Evolutionary conservation across 2,113 vertebrate genomes (phyloP).

Genomic region (Zosterops hypoxanthus): DNA sequence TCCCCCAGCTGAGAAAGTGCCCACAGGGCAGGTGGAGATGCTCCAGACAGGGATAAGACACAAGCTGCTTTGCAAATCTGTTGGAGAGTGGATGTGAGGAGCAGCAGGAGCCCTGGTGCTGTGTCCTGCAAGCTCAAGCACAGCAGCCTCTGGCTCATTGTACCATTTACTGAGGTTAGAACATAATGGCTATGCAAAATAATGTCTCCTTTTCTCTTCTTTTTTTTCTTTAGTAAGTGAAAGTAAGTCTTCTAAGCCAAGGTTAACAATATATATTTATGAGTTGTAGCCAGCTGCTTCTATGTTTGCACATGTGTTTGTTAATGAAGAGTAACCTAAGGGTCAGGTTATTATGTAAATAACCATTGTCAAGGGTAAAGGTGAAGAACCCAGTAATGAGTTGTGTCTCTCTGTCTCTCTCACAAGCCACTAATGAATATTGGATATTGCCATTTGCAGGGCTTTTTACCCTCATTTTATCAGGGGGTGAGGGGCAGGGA

Average conservation of each 20-base stretch:
- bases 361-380: constrained; percentile 77
- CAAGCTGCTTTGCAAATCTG: background rate
- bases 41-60: background rate
- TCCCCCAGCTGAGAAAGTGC: background rate
- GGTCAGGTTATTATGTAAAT: constrained; percentile 88
- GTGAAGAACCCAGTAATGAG: constrained; percentile 78
- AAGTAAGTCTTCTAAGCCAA: constrained; percentile 61
- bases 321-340: constrained; percentile 84
- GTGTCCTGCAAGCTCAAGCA: background rate
- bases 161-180: background rate
- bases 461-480: constrained; percentile 59
- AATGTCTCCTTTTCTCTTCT: background rate
- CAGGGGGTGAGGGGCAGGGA: constrained; percentile 11
- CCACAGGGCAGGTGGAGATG: background rate
- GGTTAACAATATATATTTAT: constrained; percentile 77
- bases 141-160: background rate
- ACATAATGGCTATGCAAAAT: constrained; percentile 56
- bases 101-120: accelerated
- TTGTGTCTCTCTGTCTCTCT: constrained; percentile 62
- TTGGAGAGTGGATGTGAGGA: background rate
- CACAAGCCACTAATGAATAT: constrained; percentile 66
- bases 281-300: constrained; percentile 75
- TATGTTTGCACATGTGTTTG: constrained; percentile 71
- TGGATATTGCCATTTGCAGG: constrained; percentile 61
- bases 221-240: constrained; percentile 22